Conservation (phyloP, 2,113 vertebrate genomes). For the Otolemur garnettii region DNA sequence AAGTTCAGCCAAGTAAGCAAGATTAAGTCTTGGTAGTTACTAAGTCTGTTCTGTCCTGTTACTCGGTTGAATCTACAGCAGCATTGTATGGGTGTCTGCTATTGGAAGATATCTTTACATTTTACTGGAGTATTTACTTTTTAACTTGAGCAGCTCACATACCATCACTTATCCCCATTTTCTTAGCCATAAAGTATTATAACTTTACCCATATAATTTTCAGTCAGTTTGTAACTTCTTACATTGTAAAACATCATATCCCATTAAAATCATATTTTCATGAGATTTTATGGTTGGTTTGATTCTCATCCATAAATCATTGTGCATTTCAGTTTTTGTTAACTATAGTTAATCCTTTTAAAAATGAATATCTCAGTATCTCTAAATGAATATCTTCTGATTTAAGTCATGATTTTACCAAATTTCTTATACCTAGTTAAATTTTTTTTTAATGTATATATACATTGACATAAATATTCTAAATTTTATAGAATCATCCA, state of each 20-base stretch:
- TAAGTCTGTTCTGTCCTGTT: neutral
- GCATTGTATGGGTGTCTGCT: neutral
- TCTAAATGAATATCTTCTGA: constrained; percentile 1
- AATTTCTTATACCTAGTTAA: neutral
- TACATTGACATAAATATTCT: constrained; percentile 36
- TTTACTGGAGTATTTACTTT: neutral
- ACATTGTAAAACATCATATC: constrained; percentile 1
- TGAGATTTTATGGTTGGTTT: constrained; percentile 9
- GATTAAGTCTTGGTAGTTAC: neutral
- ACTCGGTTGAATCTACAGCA: neutral
- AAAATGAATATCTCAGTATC: no score
- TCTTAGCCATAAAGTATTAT: neutral
- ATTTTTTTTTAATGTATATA: neutral
- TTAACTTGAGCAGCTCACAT: neutral
- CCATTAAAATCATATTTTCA: neutral
- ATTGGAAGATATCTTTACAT: neutral
- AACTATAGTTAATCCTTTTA: neutral
- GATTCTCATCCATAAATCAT: neutral
- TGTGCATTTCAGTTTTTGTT: neutral
- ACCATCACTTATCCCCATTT: neutral
- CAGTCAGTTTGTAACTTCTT: neutral
- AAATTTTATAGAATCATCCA: constrained; percentile 84
- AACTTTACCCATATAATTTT: neutral
- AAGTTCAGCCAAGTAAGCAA: neutral
- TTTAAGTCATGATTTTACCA: neutral